Evolutionary conservation across 2,797 vertebrate genomes (phyloP).

Genomic region (Apogon talboti): DNA sequence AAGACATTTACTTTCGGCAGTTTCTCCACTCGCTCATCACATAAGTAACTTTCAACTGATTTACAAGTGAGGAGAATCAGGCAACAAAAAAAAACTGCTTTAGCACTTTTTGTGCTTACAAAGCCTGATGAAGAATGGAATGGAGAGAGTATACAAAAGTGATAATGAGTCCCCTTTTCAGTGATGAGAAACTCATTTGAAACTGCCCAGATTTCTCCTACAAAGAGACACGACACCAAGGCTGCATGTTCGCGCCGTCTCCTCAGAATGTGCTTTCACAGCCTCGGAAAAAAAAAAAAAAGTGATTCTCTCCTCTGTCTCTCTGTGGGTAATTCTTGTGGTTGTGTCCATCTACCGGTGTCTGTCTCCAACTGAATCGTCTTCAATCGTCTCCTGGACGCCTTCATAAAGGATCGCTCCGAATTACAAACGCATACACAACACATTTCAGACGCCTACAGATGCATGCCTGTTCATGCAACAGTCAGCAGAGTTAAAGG

Average conservation of each 20-base stretch:
- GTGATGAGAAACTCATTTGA: slow-evolving; percentile 80
- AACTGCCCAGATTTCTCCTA: slow-evolving; percentile 77
- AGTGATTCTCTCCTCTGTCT: slow-evolving; percentile 52
- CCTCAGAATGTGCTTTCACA: slow-evolving; percentile 79
- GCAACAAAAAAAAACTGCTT: slow-evolving; percentile 63
- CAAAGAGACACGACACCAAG: slow-evolving; percentile 71
- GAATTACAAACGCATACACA: slow-evolving; percentile 41
- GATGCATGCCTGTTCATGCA: slow-evolving; percentile 57
- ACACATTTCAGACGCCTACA: slow-evolving; percentile 24
- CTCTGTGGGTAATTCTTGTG: slow-evolving; percentile 55
- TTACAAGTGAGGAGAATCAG: slow-evolving; percentile 65
- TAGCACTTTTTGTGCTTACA: slow-evolving; percentile 80
- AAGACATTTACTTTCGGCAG: slow-evolving; percentile 61
- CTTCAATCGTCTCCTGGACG: slow-evolving; percentile 69
- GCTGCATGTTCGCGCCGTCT: slow-evolving; percentile 67
- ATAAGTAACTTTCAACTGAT: slow-evolving; percentile 66
- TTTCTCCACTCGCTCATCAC: slow-evolving; percentile 58
- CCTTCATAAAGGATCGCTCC: slow-evolving; percentile 69
- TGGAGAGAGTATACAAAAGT: slow-evolving; percentile 75
- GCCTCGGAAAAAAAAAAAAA: slow-evolving; percentile 32
- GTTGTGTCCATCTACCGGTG: slow-evolving; percentile 58
- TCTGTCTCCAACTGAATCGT: slow-evolving; percentile 66
- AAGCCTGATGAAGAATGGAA: slow-evolving; percentile 75
- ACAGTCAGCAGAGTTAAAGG: slow-evolving; percentile 51
- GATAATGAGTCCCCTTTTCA: slow-evolving; percentile 80